Percentiles rank a stretch among this genome's conserved stretches.
phyloP scores from a whole-genome alignment of 2,888 invertebrate genomes.

The Hyles lineata region DNA sequence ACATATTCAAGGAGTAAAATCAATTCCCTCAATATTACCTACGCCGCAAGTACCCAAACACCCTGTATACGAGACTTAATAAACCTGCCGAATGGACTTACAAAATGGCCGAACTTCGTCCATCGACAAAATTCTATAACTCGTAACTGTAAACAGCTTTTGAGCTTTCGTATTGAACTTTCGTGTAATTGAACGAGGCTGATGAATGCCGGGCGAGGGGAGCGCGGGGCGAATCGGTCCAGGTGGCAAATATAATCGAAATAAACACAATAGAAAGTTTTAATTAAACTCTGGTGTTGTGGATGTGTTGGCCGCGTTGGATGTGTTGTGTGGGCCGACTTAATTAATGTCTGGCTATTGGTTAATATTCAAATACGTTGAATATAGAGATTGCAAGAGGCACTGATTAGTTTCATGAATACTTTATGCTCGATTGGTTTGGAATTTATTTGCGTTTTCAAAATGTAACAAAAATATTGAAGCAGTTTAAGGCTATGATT shows the following conservation, averaged over 20 bases:
- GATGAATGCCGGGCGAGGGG: constrained; percentile 8
- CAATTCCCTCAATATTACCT: neutral
- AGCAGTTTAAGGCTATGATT: too few species aligned
- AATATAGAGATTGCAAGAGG: neutral
- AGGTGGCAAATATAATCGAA: constrained; percentile 24
- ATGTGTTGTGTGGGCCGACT: neutral
- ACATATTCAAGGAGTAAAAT: too few species aligned
- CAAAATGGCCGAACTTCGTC: constrained; percentile 8
- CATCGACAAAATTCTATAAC: constrained; percentile 21
- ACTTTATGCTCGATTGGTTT: neutral
- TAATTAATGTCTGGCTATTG: constrained; percentile 1
- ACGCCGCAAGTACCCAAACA: neutral
- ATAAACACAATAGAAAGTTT: constrained; percentile 22
- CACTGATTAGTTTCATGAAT: neutral
- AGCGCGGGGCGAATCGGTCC: neutral
- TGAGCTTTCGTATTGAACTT: constrained; percentile 20
- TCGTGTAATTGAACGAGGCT: constrained; percentile 19
- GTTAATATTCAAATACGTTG: neutral
- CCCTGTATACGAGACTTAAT: neutral
- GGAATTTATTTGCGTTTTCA: neutral
- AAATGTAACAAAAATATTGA: too few species aligned
- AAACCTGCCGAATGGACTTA: constrained; percentile 5
- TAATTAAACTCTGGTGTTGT: neutral
- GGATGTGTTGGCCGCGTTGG: neutral
- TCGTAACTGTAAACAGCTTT: constrained; percentile 27